Evolutionary conservation across 2,113 vertebrate species (phyloP), one percentile per base, ranked within the genome.

Genomic region (Cyphomyrus plagiostoma): DNA sequence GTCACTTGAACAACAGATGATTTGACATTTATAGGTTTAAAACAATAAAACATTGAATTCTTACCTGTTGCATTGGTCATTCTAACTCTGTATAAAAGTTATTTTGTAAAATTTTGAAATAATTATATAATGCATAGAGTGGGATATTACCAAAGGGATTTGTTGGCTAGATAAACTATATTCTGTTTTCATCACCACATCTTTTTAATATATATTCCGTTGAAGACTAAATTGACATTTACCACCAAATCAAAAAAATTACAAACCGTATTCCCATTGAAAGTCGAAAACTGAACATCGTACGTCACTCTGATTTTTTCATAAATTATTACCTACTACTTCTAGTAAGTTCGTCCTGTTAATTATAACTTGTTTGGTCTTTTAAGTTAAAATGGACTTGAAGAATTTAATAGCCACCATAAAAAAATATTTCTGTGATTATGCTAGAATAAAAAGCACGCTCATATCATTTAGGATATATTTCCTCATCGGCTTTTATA

Each of bases 21-120:
- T 91, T 92, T 95, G 93, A 94, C 46, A 91, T 93, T 93, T 93
- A 94, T 94, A 92, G 92, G 93, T 95, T 94, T 95, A 46, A 91
- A 93, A 86, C 42, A 95, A 95, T 94, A 95, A 95, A 90, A 94
- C 91, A 92, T 91, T 93, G 88, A 94, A 93, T 92, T 90, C 35
- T 26, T 26, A 56, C 46, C 10, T 48, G 30, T 83, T 23, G 15
- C 42, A 15, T 19, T 87, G 48, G 30, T 62, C 50, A 17, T 87
- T 87, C 19, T 84, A 82, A 45, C 30, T 9, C 30, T 21, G 39
- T 45, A 82, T 82, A 17, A 70, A 70, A 70, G 74, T 42, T 42
- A 39, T 80, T 80, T 80, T 17, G 23, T 53, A 52, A 53, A 30
- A 86, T 15, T 10, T 48, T 49, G n/a, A 21, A 48, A 85, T 66